These are phyloP conservation scores for Phrynocephalus forsythii DNA, from an alignment of 2,797 vertebrate species.

Conservation along the genomic window DNA sequence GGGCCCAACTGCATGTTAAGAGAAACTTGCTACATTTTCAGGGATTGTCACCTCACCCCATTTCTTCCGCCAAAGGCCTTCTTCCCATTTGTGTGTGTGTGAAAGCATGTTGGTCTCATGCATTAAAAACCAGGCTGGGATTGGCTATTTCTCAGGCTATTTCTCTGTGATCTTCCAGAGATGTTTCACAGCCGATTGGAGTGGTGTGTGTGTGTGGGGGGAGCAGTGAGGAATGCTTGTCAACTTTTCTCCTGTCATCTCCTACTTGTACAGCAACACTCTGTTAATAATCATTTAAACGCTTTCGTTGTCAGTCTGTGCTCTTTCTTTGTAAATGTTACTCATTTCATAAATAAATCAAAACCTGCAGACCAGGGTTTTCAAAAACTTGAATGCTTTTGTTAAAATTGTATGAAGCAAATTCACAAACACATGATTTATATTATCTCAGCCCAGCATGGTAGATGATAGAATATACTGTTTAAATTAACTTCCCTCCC, in stretches of 20 bases:
- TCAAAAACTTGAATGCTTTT: constrained; percentile 98
- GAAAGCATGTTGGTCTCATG: constrained; percentile 8
- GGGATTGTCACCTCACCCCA: background rate
- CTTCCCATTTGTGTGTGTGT: background rate
- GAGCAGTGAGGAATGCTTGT: constrained; percentile 9
- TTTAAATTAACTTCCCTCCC: constrained; percentile 99
- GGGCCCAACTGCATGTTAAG: too few species aligned
- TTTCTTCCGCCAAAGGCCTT: background rate
- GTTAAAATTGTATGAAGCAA: constrained; percentile 94
- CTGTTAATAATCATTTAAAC: constrained; percentile 81
- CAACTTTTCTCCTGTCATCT: constrained; percentile 55
- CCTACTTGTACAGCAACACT: constrained; percentile 68
- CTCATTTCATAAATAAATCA: constrained; percentile 86
- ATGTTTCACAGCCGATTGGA: constrained; percentile 17
- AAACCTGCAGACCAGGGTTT: constrained; percentile 85
- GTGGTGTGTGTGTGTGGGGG: background rate
- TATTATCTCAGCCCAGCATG: constrained; percentile 92
- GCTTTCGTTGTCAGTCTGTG: constrained; percentile 81
- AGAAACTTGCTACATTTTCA: background rate
- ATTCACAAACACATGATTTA: constrained; percentile 94
- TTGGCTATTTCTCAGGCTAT: constrained; percentile 3
- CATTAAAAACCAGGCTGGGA: background rate
- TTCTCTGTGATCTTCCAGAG: constrained; percentile 4
- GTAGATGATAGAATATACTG: constrained; percentile 96
- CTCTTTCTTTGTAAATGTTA: constrained; percentile 85